A percentile compares a stretch with the other conserved stretches of the same genome.
Evolutionary conservation across 2,113 vertebrate species (phyloP).

Genomic region (Alces alces): DNA sequence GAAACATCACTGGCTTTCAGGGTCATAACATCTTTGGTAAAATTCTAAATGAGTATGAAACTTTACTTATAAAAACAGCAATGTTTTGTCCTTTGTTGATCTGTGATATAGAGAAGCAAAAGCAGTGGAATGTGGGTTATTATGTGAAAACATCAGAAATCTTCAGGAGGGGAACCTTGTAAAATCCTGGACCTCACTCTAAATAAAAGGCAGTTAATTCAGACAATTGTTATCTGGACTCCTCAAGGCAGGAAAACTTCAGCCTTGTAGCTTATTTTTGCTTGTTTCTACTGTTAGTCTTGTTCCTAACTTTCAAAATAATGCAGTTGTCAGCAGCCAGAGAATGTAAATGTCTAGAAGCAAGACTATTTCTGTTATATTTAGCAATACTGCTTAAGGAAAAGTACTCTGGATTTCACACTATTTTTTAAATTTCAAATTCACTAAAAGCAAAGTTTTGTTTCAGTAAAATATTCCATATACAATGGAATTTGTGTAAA

Average conservation of each 20-base stretch:
- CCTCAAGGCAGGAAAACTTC: not conserved
- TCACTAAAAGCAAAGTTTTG: not conserved
- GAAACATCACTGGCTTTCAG: not conserved
- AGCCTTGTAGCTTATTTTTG: not conserved
- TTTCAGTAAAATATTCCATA: not conserved
- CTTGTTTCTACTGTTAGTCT: conserved; percentile 19
- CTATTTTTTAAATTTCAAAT: not conserved
- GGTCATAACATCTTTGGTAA: not conserved
- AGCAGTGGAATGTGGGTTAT: not conserved
- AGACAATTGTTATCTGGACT: not conserved
- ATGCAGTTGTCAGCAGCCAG: conserved; percentile 17
- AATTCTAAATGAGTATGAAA: not conserved
- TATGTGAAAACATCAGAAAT: not conserved
- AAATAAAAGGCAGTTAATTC: not conserved
- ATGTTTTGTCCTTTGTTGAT: not conserved
- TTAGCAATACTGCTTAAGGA: conserved; percentile 52
- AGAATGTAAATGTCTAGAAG: conserved; percentile 29
- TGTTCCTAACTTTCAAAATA: conserved; percentile 45
- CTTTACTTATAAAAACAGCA: not conserved
- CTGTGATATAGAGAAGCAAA: not conserved
- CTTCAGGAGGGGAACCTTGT: not conserved
- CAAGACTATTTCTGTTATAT: conserved; percentile 52
- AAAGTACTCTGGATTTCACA: not conserved
- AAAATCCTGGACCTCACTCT: not conserved
- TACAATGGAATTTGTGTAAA: not conserved